Evolutionary conservation across 2,797 vertebrate species (phyloP).

Genomic region (Phataginus tetradactyla): DNA sequence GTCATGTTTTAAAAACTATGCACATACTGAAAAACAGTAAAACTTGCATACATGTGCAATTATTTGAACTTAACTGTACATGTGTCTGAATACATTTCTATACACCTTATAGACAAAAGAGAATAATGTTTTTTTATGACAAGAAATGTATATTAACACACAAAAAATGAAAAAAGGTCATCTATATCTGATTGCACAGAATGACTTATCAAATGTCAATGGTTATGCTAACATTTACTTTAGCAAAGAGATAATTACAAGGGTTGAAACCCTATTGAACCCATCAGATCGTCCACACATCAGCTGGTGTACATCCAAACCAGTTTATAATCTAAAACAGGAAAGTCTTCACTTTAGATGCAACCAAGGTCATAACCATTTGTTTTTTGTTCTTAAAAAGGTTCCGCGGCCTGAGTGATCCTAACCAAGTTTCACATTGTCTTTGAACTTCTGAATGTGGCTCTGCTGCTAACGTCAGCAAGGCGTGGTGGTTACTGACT

Average conservation of each 20-base stretch:
- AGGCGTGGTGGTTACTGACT: background rate
- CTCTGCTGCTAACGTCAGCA: background rate
- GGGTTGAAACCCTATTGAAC: conserved; percentile 45
- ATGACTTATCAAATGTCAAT: conserved; percentile 64
- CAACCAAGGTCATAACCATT: conserved; percentile 54
- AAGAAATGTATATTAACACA: conserved; percentile 29
- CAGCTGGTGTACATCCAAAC: conserved; percentile 62
- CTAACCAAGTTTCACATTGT: background rate
- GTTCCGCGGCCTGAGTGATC: conserved; percentile 17
- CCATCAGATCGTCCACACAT: conserved; percentile 59
- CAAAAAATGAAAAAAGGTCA: conserved; percentile 30
- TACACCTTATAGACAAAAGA: background rate
- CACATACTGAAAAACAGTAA: background rate
- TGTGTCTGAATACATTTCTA: background rate
- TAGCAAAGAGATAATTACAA: conserved; percentile 62
- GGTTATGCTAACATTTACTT: conserved; percentile 74
- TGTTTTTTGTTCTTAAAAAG: conserved; percentile 37
- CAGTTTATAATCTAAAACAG: conserved; percentile 69
- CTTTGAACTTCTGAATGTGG: background rate
- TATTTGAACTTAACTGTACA: background rate
- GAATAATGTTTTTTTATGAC: background rate
- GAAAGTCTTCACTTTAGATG: conserved; percentile 51
- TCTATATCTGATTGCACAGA: conserved; percentile 1
- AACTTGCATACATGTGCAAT: background rate
- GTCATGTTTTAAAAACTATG: background rate